Conservation (phyloP, 2,113 vertebrate genomes). For the Clarias macrocephalus region DNA sequence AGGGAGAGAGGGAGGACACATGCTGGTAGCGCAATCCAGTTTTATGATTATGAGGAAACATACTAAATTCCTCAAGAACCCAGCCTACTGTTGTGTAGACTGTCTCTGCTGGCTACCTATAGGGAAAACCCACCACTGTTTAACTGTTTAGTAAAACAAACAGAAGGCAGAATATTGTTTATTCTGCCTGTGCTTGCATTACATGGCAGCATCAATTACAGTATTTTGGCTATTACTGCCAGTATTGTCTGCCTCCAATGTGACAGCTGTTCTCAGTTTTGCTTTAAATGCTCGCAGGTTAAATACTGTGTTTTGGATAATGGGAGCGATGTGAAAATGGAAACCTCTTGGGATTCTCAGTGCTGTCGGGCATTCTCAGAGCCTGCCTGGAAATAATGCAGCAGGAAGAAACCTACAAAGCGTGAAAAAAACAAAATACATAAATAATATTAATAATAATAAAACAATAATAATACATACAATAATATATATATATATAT, state of each 20-base stretch:
- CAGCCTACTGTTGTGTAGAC: conserved; percentile 3
- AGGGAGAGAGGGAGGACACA: conserved; percentile 47
- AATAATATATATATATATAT: conserved; percentile 66
- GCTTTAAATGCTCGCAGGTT: conserved; percentile 63
- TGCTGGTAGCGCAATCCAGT: conserved; percentile 48
- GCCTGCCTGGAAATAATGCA: conserved; percentile 85
- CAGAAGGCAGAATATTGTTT: conserved; percentile 47
- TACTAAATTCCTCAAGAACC: conserved; percentile 29
- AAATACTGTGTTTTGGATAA: conserved; percentile 65
- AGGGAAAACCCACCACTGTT: conserved; percentile 51
- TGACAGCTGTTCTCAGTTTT: conserved; percentile 63
- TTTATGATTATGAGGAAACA: conserved; percentile 43
- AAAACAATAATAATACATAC: background rate
- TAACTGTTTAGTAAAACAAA: conserved; percentile 47
- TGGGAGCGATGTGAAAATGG: conserved; percentile 55
- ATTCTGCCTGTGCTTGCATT: conserved; percentile 48
- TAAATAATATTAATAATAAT: conserved; percentile 66
- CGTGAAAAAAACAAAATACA: conserved; percentile 34
- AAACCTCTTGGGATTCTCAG: conserved; percentile 67
- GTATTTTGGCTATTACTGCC: conserved; percentile 54
- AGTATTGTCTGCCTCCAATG: conserved; percentile 57
- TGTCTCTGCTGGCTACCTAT: conserved; percentile 34
- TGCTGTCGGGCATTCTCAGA: conserved; percentile 81
- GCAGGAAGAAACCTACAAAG: conserved; percentile 53
- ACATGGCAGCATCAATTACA: conserved; percentile 55